These are phyloP conservation scores for Cheiracanthium punctorium DNA, from an alignment of 2,888 invertebrate genomes.

Conservation along the genomic window DNA sequence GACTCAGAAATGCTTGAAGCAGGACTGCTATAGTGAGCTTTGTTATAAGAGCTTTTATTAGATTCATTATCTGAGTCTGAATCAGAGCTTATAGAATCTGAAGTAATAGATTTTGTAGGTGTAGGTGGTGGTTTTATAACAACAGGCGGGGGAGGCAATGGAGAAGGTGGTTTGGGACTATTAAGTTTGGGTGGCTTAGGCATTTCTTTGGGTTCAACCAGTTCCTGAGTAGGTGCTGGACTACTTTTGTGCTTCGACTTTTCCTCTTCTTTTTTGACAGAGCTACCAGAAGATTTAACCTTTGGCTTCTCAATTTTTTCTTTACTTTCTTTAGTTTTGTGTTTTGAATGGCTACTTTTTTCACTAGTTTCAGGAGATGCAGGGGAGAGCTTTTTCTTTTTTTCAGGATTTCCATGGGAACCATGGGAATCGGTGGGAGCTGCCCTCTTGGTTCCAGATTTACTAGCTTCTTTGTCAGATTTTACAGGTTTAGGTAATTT, in stretches of 20 bases:
- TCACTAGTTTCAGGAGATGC: constrained; percentile 32
- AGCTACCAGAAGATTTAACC: neutral
- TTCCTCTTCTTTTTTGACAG: constrained; percentile 36
- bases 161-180: constrained; percentile 7
- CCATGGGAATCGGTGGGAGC: neutral
- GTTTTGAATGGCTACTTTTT: constrained; percentile 17
- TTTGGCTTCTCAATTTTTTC: constrained; percentile 41
- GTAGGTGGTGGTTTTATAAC: neutral
- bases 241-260: constrained; percentile 27
- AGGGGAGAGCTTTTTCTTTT: constrained; percentile 48
- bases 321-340: constrained; percentile 30
- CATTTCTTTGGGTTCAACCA: constrained; percentile 1
- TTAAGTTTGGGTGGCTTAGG: constrained; percentile 19
- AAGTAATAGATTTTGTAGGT: neutral
- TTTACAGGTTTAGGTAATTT: constrained; percentile 31
- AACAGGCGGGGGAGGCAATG: neutral
- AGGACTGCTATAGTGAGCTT: constrained; percentile 49
- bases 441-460: constrained; percentile 10
- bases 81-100: neutral
- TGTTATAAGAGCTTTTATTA: constrained; percentile 27
- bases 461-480: constrained; percentile 26
- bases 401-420: constrained; percentile 22
- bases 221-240: neutral
- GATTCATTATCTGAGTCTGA: constrained; percentile 49
- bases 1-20: constrained; percentile 70